Percentiles rank a stretch among this genome's conserved stretches.
phyloP scores from a whole-genome alignment of 2,113 vertebrate genomes.

The Perca schrenkii region DNA sequence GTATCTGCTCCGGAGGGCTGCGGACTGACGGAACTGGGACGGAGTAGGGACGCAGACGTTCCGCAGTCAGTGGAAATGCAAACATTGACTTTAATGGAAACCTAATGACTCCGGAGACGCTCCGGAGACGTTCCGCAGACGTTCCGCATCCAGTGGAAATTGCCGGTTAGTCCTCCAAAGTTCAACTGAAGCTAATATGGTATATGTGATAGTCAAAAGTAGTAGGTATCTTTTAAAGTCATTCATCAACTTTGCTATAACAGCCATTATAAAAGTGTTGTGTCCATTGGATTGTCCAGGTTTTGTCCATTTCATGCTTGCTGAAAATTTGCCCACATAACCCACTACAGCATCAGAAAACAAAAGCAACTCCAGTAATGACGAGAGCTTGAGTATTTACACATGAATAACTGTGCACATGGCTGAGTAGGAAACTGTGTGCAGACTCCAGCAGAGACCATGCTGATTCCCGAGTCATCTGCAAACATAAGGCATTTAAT shows the following conservation, averaged over 20 bases:
- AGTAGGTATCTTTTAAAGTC: not conserved
- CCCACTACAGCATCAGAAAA: not conserved
- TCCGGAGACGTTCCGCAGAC: no score
- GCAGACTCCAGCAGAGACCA: not conserved
- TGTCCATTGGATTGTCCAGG: not conserved
- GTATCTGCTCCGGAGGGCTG: no score
- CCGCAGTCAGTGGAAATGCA: no score
- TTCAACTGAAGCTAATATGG: no score
- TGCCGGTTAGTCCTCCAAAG: no score
- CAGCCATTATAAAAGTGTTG: not conserved
- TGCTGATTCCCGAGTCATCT: constrained; percentile 15
- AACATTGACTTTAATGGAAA: no score
- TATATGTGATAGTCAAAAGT: no score
- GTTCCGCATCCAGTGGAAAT: no score
- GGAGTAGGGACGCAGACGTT: no score
- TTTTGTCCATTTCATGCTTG: not conserved
- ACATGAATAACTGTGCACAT: not conserved
- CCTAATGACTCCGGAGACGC: no score
- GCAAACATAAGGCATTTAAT: not conserved
- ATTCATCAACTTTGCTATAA: not conserved
- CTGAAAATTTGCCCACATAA: not conserved
- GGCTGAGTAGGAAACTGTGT: not conserved
- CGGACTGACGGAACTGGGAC: no score
- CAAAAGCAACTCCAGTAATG: not conserved
- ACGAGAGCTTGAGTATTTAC: not conserved